Evolutionary conservation across 2,888 invertebrate species (phyloP).

Genomic region (Noctua janthe): DNA sequence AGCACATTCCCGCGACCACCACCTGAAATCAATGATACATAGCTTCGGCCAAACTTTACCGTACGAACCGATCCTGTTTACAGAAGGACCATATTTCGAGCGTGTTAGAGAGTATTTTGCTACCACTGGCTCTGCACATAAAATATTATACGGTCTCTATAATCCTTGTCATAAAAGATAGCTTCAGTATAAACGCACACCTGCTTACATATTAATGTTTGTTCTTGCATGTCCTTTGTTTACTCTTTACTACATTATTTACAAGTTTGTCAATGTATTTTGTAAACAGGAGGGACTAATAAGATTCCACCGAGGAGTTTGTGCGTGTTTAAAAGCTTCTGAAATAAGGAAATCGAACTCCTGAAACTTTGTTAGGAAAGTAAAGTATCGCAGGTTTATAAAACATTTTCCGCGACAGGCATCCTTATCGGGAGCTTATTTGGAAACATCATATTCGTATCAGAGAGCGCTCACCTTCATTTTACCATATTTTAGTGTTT

Average conservation of each 20-base stretch:
- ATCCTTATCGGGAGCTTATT: constrained; percentile 66
- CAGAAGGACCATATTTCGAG: constrained; percentile 42
- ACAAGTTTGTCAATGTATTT: constrained; percentile 50
- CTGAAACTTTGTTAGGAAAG: constrained; percentile 62
- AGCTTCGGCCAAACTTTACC: constrained; percentile 60
- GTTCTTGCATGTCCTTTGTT: constrained; percentile 48
- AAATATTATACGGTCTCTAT: constrained; percentile 55
- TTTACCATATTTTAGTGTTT: constrained; percentile 52
- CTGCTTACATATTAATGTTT: constrained; percentile 49
- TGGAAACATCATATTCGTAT: constrained; percentile 65
- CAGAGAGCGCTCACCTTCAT: constrained; percentile 57
- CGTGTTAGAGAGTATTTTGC: constrained; percentile 47
- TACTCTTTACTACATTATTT: constrained; percentile 49
- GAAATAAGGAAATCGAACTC: constrained; percentile 65
- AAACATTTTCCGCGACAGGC: constrained; percentile 58
- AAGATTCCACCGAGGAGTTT: constrained; percentile 54
- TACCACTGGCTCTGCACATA: constrained; percentile 34
- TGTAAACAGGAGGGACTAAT: constrained; percentile 41
- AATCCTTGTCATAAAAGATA: constrained; percentile 57
- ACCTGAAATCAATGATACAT: constrained; percentile 73
- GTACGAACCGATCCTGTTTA: constrained; percentile 17
- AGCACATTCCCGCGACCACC: constrained; percentile 69
- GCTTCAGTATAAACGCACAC: constrained; percentile 51
- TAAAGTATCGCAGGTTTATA: constrained; percentile 65
- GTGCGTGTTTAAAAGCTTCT: constrained; percentile 62